phyloP scores from a whole-genome alignment of 2,888 invertebrate species.

The Flexamia atlantica region DNA sequence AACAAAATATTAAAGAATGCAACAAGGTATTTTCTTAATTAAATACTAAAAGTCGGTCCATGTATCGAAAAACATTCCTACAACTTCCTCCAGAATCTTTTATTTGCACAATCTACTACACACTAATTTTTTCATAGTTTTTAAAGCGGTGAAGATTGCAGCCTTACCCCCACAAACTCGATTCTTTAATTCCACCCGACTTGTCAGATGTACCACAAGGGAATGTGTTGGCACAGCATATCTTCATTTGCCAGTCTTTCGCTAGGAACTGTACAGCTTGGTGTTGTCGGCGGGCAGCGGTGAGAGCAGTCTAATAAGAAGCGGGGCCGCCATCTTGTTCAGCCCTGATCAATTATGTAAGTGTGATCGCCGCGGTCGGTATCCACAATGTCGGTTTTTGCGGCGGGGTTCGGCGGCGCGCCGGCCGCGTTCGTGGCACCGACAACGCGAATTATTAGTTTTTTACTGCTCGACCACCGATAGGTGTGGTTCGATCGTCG shows the following conservation, averaged over 20 bases:
- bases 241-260: too few relatives aligned
- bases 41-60: too few relatives aligned
- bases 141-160: too few relatives aligned
- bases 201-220: not conserved
- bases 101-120: too few relatives aligned
- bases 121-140: too few relatives aligned
- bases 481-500: constrained; percentile 51
- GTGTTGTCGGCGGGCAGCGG: not conserved
- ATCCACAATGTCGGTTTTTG: constrained; percentile 49
- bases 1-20: too few relatives aligned
- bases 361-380: constrained; percentile 32
- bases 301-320: constrained; percentile 9
- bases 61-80: too few relatives aligned
- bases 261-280: not conserved
- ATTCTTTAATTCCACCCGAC: too few relatives aligned
- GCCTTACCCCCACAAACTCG: too few relatives aligned
- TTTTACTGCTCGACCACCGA: constrained; percentile 40
- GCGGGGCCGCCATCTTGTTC: constrained; percentile 43
- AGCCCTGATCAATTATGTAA: constrained; percentile 51
- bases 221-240: not conserved
- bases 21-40: too few relatives aligned
- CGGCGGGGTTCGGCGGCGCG: constrained; percentile 13
- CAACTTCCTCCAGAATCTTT: too few relatives aligned
- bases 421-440: constrained; percentile 12
- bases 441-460: constrained; percentile 40